Conservation (phyloP, 2,113 vertebrate genomes). For the Neoarius graeffei region DNA sequence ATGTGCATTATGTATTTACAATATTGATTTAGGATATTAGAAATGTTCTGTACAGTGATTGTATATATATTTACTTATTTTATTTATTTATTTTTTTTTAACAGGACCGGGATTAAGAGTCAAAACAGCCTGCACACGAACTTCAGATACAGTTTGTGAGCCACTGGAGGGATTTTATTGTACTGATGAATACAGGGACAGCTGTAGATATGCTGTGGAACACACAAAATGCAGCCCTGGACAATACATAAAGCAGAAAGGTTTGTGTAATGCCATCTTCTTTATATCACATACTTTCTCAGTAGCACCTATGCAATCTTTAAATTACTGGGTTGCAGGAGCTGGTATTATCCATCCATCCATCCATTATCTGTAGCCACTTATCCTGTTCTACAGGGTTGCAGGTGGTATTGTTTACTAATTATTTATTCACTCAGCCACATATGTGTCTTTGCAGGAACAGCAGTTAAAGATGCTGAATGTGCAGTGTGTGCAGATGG, state of each 20-base stretch:
- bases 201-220: slow-evolving; percentile 36
- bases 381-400: too few species aligned
- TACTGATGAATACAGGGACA: not conserved
- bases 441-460: slow-evolving; percentile 1
- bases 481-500: slow-evolving; percentile 24
- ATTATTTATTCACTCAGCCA: not conserved
- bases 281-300: not conserved
- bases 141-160: slow-evolving; percentile 51
- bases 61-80: not conserved
- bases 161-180: slow-evolving; percentile 48
- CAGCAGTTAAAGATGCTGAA: slow-evolving; percentile 19
- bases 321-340: not conserved
- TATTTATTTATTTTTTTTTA: not conserved
- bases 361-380: too few species aligned
- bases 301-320: not conserved
- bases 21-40: not conserved
- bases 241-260: slow-evolving; percentile 44
- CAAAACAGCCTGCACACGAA: slow-evolving; percentile 24
- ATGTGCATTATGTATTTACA: not conserved
- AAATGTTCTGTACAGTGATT: not conserved
- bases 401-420: not conserved
- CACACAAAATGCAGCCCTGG: slow-evolving; percentile 43
- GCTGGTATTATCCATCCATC: not conserved
- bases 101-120: slow-evolving; percentile 44
- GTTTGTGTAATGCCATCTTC: not conserved